These are phyloP conservation scores for Poeciliopsis gracilis DNA, from an alignment of 2,797 vertebrate genomes.

Conservation along the genomic window DNA sequence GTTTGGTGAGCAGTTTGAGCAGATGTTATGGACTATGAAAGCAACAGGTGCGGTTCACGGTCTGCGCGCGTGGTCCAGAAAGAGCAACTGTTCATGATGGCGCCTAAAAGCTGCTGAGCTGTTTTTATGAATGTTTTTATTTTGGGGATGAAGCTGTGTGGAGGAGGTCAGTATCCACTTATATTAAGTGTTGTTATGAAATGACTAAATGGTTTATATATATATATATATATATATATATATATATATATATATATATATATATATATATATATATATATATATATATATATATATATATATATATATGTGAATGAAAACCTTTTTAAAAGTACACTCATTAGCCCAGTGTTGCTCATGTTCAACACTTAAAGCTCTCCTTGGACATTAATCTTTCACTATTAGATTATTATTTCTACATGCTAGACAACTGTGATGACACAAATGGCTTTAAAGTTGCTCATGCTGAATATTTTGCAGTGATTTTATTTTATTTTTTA, in stretches of 20 bases:
- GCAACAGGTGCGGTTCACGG: slow-evolving; percentile 55
- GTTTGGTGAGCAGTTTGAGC: slow-evolving; percentile 46
- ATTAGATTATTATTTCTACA: neutral
- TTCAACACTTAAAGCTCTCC: neutral
- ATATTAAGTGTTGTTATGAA: neutral
- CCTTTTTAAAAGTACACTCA: neutral
- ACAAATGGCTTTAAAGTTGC: neutral
- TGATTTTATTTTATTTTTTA: neutral
- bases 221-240: neutral
- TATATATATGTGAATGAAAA: neutral
- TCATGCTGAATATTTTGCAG: neutral
- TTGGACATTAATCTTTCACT: neutral
- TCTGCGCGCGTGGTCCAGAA: slow-evolving; percentile 15
- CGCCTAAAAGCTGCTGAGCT: slow-evolving; percentile 8
- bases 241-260: no score
- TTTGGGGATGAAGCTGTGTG: neutral
- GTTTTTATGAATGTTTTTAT: slow-evolving; percentile 9
- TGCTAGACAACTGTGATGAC: neutral
- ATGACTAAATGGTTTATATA: neutral
- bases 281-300: neutral
- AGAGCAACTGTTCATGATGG: slow-evolving; percentile 22
- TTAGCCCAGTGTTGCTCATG: neutral
- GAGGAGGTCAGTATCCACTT: neutral
- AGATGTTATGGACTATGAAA: slow-evolving; percentile 43
- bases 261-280: neutral